Percentiles rank a stretch among this genome's conserved stretches.
These are phyloP conservation scores for Pandemis heparana DNA, from an alignment of 2,888 invertebrate species.

Conservation along the genomic window DNA sequence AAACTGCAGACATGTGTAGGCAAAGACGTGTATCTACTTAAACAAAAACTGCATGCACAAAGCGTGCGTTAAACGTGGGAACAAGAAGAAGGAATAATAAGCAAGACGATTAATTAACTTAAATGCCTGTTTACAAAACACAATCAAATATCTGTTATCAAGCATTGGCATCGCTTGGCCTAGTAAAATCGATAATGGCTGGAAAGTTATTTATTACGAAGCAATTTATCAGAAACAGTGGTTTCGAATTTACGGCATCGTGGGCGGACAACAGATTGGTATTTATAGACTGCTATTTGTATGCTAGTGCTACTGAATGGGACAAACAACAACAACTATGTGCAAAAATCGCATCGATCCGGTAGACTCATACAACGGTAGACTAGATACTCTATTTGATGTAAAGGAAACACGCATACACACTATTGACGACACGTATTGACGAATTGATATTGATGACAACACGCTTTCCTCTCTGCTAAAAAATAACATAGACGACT, in stretches of 20 bases:
- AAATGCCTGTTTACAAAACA: constrained; percentile 1
- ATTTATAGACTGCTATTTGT: background rate
- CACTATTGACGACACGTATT: no score
- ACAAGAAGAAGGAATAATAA: background rate
- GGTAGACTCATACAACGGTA: no score
- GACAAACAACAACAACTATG: background rate
- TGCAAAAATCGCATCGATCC: background rate
- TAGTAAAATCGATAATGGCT: constrained; percentile 5
- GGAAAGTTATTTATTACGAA: background rate
- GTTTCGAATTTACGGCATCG: constrained; percentile 10
- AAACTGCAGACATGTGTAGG: no score
- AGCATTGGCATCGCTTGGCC: background rate
- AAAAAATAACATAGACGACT: no score
- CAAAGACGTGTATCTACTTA: no score
- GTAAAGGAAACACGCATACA: no score
- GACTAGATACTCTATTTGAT: no score
- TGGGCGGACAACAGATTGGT: constrained; percentile 2
- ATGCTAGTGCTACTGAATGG: background rate
- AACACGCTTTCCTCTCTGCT: no score
- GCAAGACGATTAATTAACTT: background rate
- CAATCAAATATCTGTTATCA: background rate
- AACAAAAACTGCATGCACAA: no score
- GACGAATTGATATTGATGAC: no score
- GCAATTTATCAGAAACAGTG: constrained; percentile 6
- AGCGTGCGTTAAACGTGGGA: no score